These are phyloP conservation scores for Macrosoma leucophasiata DNA, from an alignment of 2,888 invertebrate species.

Conservation along the genomic window DNA sequence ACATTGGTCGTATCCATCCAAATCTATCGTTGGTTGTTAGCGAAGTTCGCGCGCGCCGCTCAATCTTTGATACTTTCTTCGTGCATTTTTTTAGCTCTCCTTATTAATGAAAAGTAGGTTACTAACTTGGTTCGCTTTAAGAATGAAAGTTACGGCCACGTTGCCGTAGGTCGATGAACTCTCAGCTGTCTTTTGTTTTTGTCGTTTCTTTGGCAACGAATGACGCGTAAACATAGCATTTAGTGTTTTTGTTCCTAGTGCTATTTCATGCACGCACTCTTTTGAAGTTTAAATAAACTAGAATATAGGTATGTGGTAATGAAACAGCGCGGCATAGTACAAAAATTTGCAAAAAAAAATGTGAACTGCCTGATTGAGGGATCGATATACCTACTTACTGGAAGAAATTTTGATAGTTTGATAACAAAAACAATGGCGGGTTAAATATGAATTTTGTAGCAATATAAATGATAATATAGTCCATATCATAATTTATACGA, in stretches of 20 bases:
- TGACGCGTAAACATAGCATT: neutral
- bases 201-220: slow-evolving; percentile 28
- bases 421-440: too few relatives aligned
- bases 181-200: slow-evolving; percentile 71
- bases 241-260: slow-evolving; percentile 4
- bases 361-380: too few relatives aligned
- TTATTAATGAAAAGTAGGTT: slow-evolving; percentile 77
- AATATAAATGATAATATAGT: too few relatives aligned
- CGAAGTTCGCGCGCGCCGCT: slow-evolving; percentile 71
- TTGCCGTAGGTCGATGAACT: slow-evolving; percentile 72
- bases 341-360: too few relatives aligned
- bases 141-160: slow-evolving; percentile 74
- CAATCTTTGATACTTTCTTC: slow-evolving; percentile 77
- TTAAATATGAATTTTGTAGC: too few relatives aligned
- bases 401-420: too few relatives aligned
- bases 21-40: slow-evolving; percentile 43
- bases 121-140: slow-evolving; percentile 72
- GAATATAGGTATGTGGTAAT: too few relatives aligned
- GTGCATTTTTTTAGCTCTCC: slow-evolving; percentile 74
- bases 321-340: too few relatives aligned
- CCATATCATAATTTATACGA: too few relatives aligned
- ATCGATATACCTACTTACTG: too few relatives aligned
- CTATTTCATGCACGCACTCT: too few relatives aligned
- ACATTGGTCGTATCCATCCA: slow-evolving; percentile 34
- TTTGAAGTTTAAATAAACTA: too few relatives aligned